Evolutionary conservation across 1,140 invertebrate species (phyloP).

Genomic region (silkworm (Bombyx mori)): ASM3026992v2 NC_085135.1:9922001-9922500

Average conservation of each 20-base stretch:
- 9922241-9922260: slow-evolving; percentile 5
- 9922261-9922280: neutral
- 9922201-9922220: neutral
- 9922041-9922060: no score
- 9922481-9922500: neutral
- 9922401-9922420: neutral
- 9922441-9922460: neutral
- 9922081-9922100: no score
- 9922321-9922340: neutral
- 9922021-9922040: no score
- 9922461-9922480: neutral
- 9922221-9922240: slow-evolving; percentile 3
- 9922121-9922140: neutral
- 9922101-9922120: neutral
- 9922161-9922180: slow-evolving; percentile 4
- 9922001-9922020: no score
- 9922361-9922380: slow-evolving; percentile 3
- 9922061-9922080: no score
- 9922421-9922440: no score
- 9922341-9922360: slow-evolving; percentile 4
- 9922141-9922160: slow-evolving; percentile 2
- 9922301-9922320: slow-evolving; percentile 3
- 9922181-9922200: slow-evolving; percentile 3
- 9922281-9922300: neutral
- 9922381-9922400: slow-evolving; percentile 1